These are phyloP conservation scores for Philantomba maxwellii DNA, from an alignment of 2,113 vertebrate species.

Conservation along the genomic window DNA sequence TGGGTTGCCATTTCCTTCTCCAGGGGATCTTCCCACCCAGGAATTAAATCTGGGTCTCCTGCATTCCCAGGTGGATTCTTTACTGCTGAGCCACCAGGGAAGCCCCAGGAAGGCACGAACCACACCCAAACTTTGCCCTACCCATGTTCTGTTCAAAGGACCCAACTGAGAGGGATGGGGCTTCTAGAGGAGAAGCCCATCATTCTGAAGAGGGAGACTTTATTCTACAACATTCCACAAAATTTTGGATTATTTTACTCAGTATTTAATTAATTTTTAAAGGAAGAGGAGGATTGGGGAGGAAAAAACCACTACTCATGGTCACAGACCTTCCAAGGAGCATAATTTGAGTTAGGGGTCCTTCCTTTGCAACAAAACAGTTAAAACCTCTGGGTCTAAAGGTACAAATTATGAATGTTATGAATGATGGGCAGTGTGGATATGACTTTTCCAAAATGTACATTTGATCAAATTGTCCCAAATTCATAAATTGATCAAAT, in stretches of 20 bases:
- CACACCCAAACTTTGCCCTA: neutral
- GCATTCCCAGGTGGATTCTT: neutral
- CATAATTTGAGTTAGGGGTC: neutral
- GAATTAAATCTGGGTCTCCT: neutral
- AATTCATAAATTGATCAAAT: neutral
- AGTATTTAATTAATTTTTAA: neutral
- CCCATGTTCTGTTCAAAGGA: neutral
- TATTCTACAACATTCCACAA: neutral
- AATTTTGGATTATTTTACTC: neutral
- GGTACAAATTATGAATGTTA: neutral
- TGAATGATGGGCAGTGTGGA: neutral
- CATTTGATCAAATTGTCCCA: neutral
- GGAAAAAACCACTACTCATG: too few relatives aligned
- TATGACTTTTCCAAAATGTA: conserved; percentile 16
- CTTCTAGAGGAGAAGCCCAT: neutral
- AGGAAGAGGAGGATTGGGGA: neutral
- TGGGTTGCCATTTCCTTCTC: neutral
- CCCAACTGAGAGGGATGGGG: neutral
- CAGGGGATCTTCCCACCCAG: neutral
- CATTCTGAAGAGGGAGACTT: neutral
- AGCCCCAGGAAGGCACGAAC: neutral
- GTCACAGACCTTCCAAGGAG: neutral
- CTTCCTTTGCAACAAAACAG: neutral
- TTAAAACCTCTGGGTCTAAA: neutral
- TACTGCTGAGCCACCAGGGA: neutral